Evolutionary conservation across 2,888 invertebrate species (phyloP).

Genomic region (Brachylomia viminalis): DNA sequence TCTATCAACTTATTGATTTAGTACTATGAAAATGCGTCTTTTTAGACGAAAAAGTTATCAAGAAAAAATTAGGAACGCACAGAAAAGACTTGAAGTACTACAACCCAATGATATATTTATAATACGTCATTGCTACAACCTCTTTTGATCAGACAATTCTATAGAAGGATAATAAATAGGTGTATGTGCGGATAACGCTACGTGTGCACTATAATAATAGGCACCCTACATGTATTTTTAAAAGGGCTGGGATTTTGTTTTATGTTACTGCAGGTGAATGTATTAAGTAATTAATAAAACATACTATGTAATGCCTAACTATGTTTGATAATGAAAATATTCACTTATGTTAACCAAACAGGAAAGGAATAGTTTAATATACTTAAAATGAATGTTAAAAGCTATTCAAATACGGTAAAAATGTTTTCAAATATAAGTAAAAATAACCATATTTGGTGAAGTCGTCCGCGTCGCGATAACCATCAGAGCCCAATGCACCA

Average conservation of each 20-base stretch:
- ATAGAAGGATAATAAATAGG: background rate
- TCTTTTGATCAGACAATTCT: background rate
- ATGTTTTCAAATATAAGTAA: background rate
- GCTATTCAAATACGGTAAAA: background rate
- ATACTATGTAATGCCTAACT: background rate
- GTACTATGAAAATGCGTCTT: background rate
- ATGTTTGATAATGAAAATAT: background rate
- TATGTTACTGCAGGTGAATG: background rate
- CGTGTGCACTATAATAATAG: background rate
- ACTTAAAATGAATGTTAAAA: background rate
- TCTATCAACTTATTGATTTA: background rate
- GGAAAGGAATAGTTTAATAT: background rate
- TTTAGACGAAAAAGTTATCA: background rate
- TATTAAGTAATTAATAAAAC: too few relatives aligned
- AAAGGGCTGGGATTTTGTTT: background rate
- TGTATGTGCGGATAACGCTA: background rate
- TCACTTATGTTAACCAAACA: background rate
- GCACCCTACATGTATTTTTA: background rate
- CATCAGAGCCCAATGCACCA: conserved; percentile 29
- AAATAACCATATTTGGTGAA: background rate
- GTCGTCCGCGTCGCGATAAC: conserved; percentile 32
- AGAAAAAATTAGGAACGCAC: background rate
- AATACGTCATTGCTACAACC: too few relatives aligned
- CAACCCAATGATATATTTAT: too few relatives aligned
- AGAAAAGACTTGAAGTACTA: too few relatives aligned